phyloP scores from a whole-genome alignment of 2,113 vertebrate genomes.

The Anhinga rufa region DNA sequence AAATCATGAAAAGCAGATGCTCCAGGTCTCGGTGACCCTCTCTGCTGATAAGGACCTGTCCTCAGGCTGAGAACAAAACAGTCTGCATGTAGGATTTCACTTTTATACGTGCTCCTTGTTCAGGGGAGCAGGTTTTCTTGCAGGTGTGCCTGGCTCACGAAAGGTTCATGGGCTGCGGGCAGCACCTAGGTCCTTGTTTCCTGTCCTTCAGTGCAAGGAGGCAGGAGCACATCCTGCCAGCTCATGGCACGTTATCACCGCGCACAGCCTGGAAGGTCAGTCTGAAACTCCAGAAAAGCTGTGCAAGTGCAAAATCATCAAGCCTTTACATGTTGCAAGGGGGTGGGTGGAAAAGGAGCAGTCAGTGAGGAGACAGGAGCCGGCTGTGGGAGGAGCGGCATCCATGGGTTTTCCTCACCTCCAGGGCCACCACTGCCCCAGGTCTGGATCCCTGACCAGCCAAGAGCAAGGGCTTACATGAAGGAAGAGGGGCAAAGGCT shows the following conservation, averaged over 20 bases:
- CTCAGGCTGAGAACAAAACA: background rate
- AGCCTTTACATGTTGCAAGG: background rate
- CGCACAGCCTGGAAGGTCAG: rapidly evolving
- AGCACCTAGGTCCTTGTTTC: background rate
- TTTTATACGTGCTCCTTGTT: rapidly evolving
- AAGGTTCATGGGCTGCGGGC: background rate
- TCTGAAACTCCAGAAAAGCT: background rate
- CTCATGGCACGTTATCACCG: rapidly evolving
- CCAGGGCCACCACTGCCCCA: background rate
- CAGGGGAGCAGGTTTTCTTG: background rate
- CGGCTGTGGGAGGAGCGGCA: rapidly evolving
- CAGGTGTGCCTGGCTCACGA: rapidly evolving
- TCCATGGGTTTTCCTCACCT: background rate
- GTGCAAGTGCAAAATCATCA: background rate
- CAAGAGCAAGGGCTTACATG: background rate
- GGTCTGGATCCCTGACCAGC: background rate
- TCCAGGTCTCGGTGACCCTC: background rate
- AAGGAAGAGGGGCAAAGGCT: background rate
- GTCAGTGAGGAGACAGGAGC: background rate
- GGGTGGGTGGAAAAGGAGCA: background rate
- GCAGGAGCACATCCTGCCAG: background rate
- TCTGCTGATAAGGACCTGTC: background rate
- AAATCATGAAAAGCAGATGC: background rate
- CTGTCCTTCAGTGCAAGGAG: background rate
- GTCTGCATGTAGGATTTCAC: background rate